Conservation (phyloP, 1,140 invertebrate species). For the Popillia japonica region DNA sequence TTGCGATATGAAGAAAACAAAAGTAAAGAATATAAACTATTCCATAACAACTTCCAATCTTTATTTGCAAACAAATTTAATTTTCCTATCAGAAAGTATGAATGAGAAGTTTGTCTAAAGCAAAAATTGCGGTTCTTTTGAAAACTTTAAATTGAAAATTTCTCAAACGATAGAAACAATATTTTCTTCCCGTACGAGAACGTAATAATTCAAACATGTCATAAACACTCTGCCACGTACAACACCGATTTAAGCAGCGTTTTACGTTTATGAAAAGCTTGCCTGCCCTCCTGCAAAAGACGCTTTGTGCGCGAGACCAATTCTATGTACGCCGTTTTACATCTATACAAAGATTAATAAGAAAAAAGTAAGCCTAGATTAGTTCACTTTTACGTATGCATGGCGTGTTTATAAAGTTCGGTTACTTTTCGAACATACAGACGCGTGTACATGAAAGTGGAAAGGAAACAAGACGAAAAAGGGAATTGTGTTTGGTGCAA, state of each 20-base stretch:
- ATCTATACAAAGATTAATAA: conserved; percentile 42
- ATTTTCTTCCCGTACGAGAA: background rate
- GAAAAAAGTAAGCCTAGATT: conserved; percentile 48
- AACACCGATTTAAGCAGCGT: background rate
- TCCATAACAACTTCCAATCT: too few species aligned
- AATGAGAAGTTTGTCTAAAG: background rate
- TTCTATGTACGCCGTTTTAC: conserved; percentile 40
- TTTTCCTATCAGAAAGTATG: background rate
- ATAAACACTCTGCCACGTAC: conserved; percentile 41
- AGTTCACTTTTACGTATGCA: conserved; percentile 46
- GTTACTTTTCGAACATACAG: background rate
- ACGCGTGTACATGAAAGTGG: background rate
- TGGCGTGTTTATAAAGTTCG: conserved; percentile 1
- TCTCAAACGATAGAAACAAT: conserved; percentile 6
- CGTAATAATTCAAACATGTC: conserved; percentile 49
- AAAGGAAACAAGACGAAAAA: conserved; percentile 37
- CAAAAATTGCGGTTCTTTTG: conserved; percentile 14
- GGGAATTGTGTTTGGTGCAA: conserved; percentile 28
- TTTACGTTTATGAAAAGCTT: conserved; percentile 40
- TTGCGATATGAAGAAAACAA: too few species aligned
- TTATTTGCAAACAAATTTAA: background rate
- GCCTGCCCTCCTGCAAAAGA: conserved; percentile 44
- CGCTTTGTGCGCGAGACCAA: conserved; percentile 42
- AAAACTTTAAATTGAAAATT: conserved; percentile 2
- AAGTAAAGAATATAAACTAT: too few species aligned